Conservation (phyloP, 1,140 invertebrate genomes). For the Cotesia typhae region DNA sequence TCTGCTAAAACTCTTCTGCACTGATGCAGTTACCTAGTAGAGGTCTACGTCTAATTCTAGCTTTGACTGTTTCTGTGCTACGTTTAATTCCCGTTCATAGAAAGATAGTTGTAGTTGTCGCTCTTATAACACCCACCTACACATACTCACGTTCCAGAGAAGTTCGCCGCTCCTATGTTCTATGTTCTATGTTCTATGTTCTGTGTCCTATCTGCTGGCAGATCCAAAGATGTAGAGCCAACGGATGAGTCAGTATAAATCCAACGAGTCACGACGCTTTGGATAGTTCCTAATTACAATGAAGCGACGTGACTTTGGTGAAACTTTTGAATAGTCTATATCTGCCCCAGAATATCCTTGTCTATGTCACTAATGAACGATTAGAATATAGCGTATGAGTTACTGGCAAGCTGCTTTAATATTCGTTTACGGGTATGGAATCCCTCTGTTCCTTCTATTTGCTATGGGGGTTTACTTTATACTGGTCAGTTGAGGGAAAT, state of each 20-base stretch:
- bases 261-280: conserved; percentile 26
- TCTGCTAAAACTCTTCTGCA: too few species aligned
- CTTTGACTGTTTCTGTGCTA: neutral
- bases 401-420: too few species aligned
- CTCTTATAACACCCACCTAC: neutral
- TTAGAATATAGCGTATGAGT: too few species aligned
- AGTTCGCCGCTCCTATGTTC: conserved; percentile 9
- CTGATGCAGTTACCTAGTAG: too few species aligned
- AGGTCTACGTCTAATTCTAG: too few species aligned
- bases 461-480: too few species aligned
- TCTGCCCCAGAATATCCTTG: neutral
- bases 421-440: too few species aligned
- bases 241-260: conserved; percentile 31
- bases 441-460: too few species aligned
- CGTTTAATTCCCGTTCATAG: neutral
- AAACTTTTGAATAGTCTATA: conserved; percentile 3
- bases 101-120: neutral
- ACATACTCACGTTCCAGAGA: neutral
- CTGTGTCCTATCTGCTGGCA: neutral
- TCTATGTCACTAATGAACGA: neutral
- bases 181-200: too few species aligned
- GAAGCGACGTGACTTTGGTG: conserved; percentile 30
- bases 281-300: conserved; percentile 38
- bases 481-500: too few species aligned
- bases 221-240: conserved; percentile 27